These are phyloP conservation scores for Ectropis grisescens DNA, from an alignment of 1,140 invertebrate genomes.

Conservation along the genomic window DNA sequence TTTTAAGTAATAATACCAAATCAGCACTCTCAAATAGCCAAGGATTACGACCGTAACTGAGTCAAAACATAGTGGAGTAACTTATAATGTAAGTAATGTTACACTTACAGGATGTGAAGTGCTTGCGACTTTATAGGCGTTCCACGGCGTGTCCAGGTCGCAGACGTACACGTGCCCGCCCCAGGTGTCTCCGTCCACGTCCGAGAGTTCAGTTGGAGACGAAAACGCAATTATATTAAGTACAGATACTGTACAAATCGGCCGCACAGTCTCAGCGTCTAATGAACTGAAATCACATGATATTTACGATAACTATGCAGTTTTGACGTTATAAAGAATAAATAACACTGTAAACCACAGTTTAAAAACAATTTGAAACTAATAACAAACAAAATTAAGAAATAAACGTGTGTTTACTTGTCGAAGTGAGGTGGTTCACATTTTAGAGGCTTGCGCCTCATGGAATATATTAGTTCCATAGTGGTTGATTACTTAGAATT, in stretches of 20 bases:
- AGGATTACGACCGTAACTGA: no score
- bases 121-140: conserved; percentile 77
- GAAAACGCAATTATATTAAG: conserved; percentile 87
- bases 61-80: no score
- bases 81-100: no score
- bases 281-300: conserved; percentile 24
- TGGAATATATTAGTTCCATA: conserved; percentile 73
- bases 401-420: conserved; percentile 39
- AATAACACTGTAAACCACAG: neutral
- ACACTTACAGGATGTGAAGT: conserved; percentile 51
- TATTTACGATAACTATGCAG: no score
- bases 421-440: conserved; percentile 68
- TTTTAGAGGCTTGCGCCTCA: conserved; percentile 68
- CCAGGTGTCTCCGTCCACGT: conserved; percentile 76
- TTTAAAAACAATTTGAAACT: no score
- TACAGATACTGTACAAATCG: conserved; percentile 80
- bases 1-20: no score
- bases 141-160: conserved; percentile 89
- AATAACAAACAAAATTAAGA: no score
- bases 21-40: no score
- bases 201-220: conserved; percentile 77
- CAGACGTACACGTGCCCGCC: conserved; percentile 88
- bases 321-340: neutral
- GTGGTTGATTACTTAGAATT: no score
- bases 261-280: conserved; percentile 66